Evolutionary conservation across 2,888 invertebrate species (phyloP).

Genomic region (Meganola albula): DNA sequence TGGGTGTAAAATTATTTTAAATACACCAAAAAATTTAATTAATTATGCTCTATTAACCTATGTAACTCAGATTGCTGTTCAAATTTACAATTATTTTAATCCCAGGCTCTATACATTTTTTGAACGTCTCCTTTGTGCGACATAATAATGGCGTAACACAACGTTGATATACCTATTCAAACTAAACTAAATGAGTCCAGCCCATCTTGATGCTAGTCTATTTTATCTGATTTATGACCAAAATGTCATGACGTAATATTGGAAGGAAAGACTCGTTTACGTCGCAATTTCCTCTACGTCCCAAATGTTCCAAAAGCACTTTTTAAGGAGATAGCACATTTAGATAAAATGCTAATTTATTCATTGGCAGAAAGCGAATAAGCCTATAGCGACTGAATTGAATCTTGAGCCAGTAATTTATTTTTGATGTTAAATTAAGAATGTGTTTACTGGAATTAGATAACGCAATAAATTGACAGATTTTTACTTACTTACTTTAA

Average conservation of each 20-base stretch:
- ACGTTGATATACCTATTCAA: no score
- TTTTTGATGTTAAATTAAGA: constrained; percentile 58
- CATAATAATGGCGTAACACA: no score
- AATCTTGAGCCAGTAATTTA: constrained; percentile 56
- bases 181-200: no score
- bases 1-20: no score
- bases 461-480: no score
- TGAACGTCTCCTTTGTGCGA: no score
- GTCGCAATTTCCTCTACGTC: constrained; percentile 43
- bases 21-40: no score
- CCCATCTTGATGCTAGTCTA: constrained; percentile 10
- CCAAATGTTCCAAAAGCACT: constrained; percentile 50
- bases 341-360: constrained; percentile 74
- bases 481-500: no score
- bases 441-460: constrained; percentile 37
- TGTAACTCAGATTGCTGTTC: no score
- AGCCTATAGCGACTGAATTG: constrained; percentile 60
- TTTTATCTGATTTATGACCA: constrained; percentile 24
- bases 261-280: constrained; percentile 27
- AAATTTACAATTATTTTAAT: no score
- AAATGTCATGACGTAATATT: constrained; percentile 34
- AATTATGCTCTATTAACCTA: no score
- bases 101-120: no score
- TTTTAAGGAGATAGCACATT: constrained; percentile 67
- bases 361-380: constrained; percentile 64